These are phyloP conservation scores for Rattus rattus DNA, from an alignment of 2,113 vertebrate species.

Conservation along the genomic window DNA sequence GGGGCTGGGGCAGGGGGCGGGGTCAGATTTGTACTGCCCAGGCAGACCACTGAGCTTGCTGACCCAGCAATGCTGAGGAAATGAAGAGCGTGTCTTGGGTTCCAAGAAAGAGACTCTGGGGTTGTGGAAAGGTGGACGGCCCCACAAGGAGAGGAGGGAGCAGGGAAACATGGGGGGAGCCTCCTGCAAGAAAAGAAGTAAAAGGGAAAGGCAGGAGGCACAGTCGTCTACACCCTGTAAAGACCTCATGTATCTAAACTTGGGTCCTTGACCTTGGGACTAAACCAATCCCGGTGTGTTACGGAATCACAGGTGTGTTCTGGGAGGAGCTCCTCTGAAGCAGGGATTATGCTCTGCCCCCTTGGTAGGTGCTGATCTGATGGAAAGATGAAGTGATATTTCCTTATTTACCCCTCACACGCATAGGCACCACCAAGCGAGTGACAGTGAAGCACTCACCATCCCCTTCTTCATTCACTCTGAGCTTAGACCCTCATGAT, in stretches of 20 bases:
- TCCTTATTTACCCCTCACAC: too few species aligned
- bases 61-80: too few species aligned
- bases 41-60: too few species aligned
- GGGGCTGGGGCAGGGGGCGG: too few species aligned
- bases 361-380: neutral
- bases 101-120: neutral
- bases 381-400: neutral
- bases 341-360: neutral
- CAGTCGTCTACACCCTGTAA: neutral
- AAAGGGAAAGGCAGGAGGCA: neutral
- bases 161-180: too few species aligned
- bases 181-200: neutral
- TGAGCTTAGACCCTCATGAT: neutral
- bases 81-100: too few species aligned
- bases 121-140: neutral
- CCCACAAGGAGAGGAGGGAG: neutral
- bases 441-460: accelerated
- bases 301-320: neutral
- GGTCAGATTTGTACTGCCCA: neutral
- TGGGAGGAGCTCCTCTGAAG: neutral
- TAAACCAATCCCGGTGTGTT: neutral
- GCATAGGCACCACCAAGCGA: neutral
- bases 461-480: neutral
- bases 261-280: neutral
- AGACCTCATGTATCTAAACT: neutral